Evolutionary conservation across 2,888 invertebrate species (phyloP).

Genomic region (Chaetoderma sp.): DNA sequence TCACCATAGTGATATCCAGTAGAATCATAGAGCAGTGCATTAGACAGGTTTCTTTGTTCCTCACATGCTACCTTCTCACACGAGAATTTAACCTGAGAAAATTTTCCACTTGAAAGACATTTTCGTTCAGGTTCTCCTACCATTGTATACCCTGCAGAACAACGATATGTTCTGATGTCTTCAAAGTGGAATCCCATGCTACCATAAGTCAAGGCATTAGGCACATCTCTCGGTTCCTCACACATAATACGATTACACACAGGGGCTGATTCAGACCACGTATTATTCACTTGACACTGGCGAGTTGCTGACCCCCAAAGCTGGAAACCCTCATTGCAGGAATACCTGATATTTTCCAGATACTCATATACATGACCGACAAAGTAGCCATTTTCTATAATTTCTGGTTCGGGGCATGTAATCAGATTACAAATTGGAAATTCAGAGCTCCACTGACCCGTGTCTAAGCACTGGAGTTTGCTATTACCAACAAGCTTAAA

Average conservation of each 20-base stretch:
- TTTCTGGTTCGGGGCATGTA: background rate
- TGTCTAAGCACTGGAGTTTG: slow-evolving; percentile 41
- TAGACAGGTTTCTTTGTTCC: too few species aligned
- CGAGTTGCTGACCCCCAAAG: slow-evolving; percentile 42
- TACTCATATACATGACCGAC: slow-evolving; percentile 22
- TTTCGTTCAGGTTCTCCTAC: too few species aligned
- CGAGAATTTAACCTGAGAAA: too few species aligned
- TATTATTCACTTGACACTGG: slow-evolving; percentile 47
- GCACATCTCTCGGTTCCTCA: too few species aligned
- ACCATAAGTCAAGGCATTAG: too few species aligned
- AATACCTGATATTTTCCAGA: slow-evolving; percentile 72
- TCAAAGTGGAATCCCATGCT: too few species aligned
- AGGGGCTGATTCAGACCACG: slow-evolving; percentile 40
- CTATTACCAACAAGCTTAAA: slow-evolving; percentile 44
- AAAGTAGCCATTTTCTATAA: background rate
- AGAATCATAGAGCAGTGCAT: slow-evolving; percentile 13
- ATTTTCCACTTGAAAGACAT: too few species aligned
- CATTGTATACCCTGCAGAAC: too few species aligned
- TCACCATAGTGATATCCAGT: too few species aligned
- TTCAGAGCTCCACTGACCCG: slow-evolving; percentile 34
- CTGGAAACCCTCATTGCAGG: slow-evolving; percentile 78
- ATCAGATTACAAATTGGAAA: background rate
- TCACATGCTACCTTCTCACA: too few species aligned
- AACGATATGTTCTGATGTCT: too few species aligned
- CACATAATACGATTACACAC: too few species aligned